Percentiles rank a stretch among this genome's conserved stretches.
phyloP scores from a whole-genome alignment of 2,888 invertebrate species.

The Thymelicus lineola region DNA sequence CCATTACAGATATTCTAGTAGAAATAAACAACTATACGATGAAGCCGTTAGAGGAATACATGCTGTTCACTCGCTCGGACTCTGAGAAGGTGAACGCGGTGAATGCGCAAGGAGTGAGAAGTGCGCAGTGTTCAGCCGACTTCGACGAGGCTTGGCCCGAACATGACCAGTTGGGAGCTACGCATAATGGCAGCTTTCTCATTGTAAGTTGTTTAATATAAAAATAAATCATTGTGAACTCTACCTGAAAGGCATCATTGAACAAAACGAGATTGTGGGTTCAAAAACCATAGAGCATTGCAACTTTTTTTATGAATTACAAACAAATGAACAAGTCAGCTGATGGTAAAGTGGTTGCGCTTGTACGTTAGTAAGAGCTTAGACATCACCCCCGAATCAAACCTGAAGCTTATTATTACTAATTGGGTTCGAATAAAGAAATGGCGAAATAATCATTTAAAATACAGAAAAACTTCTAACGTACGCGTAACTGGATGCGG shows the following conservation, averaged over 20 bases:
- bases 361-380: too few species aligned
- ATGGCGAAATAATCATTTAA: too few species aligned
- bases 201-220: constrained; percentile 64
- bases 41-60: constrained; percentile 96
- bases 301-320: too few species aligned
- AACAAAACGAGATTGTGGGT: background rate
- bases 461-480: too few species aligned
- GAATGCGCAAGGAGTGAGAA: constrained; percentile 93
- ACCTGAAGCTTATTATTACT: too few species aligned
- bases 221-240: too few species aligned
- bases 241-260: too few species aligned
- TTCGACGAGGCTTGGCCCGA: constrained; percentile 87
- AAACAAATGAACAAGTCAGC: too few species aligned
- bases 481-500: too few species aligned
- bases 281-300: background rate
- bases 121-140: constrained; percentile 93
- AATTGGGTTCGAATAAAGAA: too few species aligned
- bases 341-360: too few species aligned
- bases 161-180: constrained; percentile 68
- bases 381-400: too few species aligned
- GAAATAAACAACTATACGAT: constrained; percentile 92
- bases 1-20: constrained; percentile 90
- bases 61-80: constrained; percentile 94
- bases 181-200: constrained; percentile 77
- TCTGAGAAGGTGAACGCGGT: constrained; percentile 94